Base-by-base conservation (phyloP, 30 jellyfish, hydroid and myxozoan genomes). In the Sanderia malayensis region DNA sequence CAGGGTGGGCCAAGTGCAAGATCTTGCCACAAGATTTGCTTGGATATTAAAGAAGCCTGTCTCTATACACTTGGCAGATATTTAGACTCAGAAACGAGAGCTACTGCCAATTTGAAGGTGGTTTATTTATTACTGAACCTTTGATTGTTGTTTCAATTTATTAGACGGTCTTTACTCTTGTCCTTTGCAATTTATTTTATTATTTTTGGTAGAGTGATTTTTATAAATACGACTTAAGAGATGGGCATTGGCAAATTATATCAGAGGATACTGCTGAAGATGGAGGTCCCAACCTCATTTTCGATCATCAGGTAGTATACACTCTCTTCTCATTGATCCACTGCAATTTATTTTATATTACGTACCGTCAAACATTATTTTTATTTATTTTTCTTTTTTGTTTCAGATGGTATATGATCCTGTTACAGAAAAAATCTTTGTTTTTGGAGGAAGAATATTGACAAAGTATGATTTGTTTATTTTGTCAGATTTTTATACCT, bases 1-100 rank as follows among this genome's bases (percentile, higher is more conserved):
- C 28, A 90, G 98, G 95, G 96, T 61, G 98, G 98, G 0, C 98
- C 98, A 11, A 52, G 87, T 31, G 96, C 96, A 6, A 52, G 98
- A 37, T 90, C 98, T 0, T 90, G 98, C 55, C 98, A 90, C 79
- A 83, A 90, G 58, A 78, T 90, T 3, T 90, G 98, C 41, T 67
- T 90, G 46, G 96, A 90, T 67, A 90, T 90, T 33, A 77, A 58
- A 4, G 52, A 49, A 15, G 44, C 89, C 27, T 22, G 68, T 53
- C 62, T 90, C 22, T 90, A 90, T 67, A 70, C 84, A 4, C 78
- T 90, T 0, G 98, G 98, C 22, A 45, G 96, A 45, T 90, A 76
- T 47, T 84, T 83, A 27, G 98, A 90, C 72, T 69, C 94, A 1
- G 92, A 79, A 47, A 85, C 84, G 45, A 70, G 96, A 78, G 86